Evolutionary conservation across 2,797 vertebrate species (phyloP).

Genomic region (Thripadectes ignobilis): DNA sequence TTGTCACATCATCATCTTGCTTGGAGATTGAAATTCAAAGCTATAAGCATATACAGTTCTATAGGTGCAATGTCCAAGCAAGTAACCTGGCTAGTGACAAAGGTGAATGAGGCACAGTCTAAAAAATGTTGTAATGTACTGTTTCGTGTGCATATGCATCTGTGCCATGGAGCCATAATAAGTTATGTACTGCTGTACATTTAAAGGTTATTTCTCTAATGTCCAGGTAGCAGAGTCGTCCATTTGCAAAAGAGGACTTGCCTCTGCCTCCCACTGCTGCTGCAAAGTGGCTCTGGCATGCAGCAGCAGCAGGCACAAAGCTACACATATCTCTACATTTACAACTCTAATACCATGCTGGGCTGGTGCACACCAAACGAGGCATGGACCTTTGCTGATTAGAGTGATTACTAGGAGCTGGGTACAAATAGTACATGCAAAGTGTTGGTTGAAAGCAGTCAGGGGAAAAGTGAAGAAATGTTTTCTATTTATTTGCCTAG

Average conservation of each 20-base stretch:
- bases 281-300: not conserved
- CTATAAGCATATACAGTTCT: not conserved
- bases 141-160: not conserved
- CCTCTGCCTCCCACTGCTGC: not conserved
- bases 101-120: not conserved
- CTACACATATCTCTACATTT: not conserved
- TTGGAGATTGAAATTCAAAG: not conserved
- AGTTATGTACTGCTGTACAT: not conserved
- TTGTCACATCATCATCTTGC: not conserved
- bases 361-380: not conserved
- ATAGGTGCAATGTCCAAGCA: not conserved
- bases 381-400: not conserved
- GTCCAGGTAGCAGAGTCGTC: not conserved
- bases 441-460: not conserved
- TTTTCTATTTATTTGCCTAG: not conserved
- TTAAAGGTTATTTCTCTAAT: not conserved
- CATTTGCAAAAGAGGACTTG: not conserved
- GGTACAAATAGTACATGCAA: not conserved
- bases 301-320: not conserved
- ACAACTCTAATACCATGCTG: not conserved
- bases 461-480: not conserved
- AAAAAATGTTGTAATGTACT: not conserved
- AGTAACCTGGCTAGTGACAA: not conserved
- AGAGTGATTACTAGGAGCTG: not conserved
- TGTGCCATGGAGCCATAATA: not conserved